These are phyloP conservation scores for Catostomus latipinnis DNA, from an alignment of 2,797 vertebrate species.

Conservation along the genomic window DNA sequence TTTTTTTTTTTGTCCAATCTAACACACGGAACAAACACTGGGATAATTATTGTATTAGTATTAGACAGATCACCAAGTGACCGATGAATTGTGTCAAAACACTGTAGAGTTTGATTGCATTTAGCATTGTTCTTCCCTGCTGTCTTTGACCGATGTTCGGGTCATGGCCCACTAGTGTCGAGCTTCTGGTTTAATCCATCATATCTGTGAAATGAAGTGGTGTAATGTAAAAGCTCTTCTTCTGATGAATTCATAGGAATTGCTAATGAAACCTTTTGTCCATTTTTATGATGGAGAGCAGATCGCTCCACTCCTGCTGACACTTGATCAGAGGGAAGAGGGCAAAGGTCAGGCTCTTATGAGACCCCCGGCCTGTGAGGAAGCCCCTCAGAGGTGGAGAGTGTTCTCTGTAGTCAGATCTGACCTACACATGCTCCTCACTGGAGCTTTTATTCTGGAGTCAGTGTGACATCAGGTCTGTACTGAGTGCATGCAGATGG, in stretches of 20 bases:
- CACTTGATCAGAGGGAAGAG: conserved; percentile 59
- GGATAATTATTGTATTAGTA: too few relatives aligned
- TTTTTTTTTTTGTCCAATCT: too few relatives aligned
- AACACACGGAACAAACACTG: too few relatives aligned
- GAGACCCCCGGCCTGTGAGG: conserved; percentile 7
- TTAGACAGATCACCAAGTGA: too few relatives aligned
- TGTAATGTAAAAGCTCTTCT: conserved; percentile 59
- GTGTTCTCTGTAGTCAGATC: neutral
- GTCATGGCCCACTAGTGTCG: neutral
- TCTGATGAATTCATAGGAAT: conserved; percentile 75
- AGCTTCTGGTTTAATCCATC: conserved; percentile 1
- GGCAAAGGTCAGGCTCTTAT: conserved; percentile 8
- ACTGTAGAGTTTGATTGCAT: too few relatives aligned
- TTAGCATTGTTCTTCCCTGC: too few relatives aligned
- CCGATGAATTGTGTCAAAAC: too few relatives aligned
- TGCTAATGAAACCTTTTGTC: conserved; percentile 71
- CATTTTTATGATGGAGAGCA: conserved; percentile 72
- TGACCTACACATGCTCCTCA: conserved; percentile 9
- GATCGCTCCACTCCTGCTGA: conserved; percentile 59
- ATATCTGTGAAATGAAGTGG: conserved; percentile 47
- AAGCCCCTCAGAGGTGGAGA: neutral
- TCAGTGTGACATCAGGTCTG: conserved; percentile 49
- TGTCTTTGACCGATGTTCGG: too few relatives aligned
- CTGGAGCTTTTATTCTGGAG: conserved; percentile 43
- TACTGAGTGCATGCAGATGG: too few relatives aligned